These are phyloP conservation scores for Drusus annulatus DNA, from an alignment of 1,140 invertebrate genomes.

Conservation along the genomic window DNA sequence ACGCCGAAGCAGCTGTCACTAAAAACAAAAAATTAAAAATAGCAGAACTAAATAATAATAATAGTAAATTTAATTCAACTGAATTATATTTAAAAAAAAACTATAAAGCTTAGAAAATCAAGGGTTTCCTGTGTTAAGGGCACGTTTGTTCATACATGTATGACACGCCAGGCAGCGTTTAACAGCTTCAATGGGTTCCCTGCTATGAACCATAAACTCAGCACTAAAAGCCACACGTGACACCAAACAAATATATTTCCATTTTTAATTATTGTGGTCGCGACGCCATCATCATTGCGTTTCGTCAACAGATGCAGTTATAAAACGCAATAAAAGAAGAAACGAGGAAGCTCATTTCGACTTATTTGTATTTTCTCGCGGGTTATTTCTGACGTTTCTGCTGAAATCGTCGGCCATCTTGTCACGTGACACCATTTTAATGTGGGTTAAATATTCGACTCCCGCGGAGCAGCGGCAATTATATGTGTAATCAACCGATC, in stretches of 20 bases:
- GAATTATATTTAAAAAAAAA: too few relatives aligned
- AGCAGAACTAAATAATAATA: too few relatives aligned
- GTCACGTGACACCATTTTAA: neutral
- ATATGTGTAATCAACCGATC: too few relatives aligned
- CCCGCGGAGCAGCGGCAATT: neutral
- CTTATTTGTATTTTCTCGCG: neutral
- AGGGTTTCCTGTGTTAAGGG: too few relatives aligned
- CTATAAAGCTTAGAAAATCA: too few relatives aligned
- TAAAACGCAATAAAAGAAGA: neutral
- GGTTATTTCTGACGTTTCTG: constrained; percentile 11
- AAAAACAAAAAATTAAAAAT: too few relatives aligned
- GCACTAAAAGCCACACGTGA: constrained; percentile 21
- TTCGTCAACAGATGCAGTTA: constrained; percentile 6
- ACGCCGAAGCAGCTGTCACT: too few relatives aligned
- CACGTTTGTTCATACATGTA: neutral
- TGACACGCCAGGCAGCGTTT: constrained; percentile 4
- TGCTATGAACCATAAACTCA: neutral
- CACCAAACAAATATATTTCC: constrained; percentile 13
- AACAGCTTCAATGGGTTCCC: constrained; percentile 6
- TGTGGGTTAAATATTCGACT: constrained; percentile 24
- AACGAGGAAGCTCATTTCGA: constrained; percentile 6
- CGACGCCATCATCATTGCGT: neutral
- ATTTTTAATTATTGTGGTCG: constrained; percentile 10
- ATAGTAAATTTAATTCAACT: too few relatives aligned
- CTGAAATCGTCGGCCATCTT: neutral